These are phyloP conservation scores for Eupithecia tripunctaria DNA, from an alignment of 2,888 invertebrate genomes.

Conservation along the genomic window DNA sequence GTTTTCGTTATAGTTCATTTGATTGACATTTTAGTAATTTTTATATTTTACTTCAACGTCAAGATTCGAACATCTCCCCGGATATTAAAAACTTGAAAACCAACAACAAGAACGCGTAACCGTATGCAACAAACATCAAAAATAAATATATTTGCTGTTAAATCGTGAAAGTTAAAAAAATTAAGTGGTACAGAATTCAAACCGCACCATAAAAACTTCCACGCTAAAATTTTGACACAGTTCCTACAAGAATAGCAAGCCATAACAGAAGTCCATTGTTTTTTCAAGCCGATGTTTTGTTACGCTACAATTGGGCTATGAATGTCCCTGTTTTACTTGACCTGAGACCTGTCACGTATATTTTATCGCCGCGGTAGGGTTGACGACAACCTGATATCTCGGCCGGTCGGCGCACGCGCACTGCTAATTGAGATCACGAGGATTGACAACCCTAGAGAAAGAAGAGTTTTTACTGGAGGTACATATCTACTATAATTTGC, in stretches of 20 bases:
- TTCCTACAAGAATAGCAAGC: slow-evolving; percentile 20
- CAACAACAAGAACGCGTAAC: neutral
- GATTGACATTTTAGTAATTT: no score
- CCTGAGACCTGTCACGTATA: slow-evolving; percentile 51
- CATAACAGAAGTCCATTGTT: slow-evolving; percentile 26
- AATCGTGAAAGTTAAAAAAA: neutral
- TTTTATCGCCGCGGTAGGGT: slow-evolving; percentile 53
- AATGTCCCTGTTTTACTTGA: slow-evolving; percentile 40
- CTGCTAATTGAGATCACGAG: slow-evolving; percentile 62
- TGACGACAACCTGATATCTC: slow-evolving; percentile 47
- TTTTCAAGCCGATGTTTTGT: slow-evolving; percentile 23
- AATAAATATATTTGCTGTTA: neutral
- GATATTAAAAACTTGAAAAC: neutral
- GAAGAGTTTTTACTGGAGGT: neutral
- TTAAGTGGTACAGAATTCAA: slow-evolving; percentile 9
- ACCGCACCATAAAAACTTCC: slow-evolving; percentile 1
- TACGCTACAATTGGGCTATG: slow-evolving; percentile 39
- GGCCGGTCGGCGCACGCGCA: slow-evolving; percentile 58
- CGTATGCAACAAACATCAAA: neutral
- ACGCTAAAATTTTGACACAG: slow-evolving; percentile 8
- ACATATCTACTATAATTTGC: neutral
- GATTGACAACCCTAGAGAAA: slow-evolving; percentile 55
- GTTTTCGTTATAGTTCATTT: no score
- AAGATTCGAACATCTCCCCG: neutral
- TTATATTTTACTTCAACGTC: neutral